Base-by-base conservation (phyloP, 64 coral and sea anemone genomes). In the Hydrozoanthus tunicans region DNA sequence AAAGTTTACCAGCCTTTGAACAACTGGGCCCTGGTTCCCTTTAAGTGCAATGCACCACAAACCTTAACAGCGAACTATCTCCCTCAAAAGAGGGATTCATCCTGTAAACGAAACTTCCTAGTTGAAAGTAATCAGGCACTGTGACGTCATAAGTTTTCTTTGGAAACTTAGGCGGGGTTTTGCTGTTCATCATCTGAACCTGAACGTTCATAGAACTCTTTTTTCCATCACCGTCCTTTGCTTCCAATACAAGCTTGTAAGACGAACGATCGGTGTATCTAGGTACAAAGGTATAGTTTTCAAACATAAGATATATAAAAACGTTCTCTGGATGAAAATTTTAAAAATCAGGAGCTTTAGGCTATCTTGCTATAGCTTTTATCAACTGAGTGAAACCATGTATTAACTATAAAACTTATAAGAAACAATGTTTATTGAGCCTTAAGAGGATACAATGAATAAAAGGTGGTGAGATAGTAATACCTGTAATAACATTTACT, bases 211-310 rank as follows among this genome's bases (percentile, higher is more conserved):
- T 90, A 0, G 92, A 72, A 51, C 57, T 69, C 54, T 85, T 24
- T 62, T 57, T 82, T 23, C 92, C 81, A 0, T 70, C 90, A 6
- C 53, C 56, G n/a, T 96, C 95, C 78, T 25, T 25, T 6, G 92
- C 95, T 24, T 54, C 51, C 17, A 96, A 6, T 6, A 90, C 64
- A 10, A 96, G 15, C 12, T 27, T 77, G 55, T 96, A 96, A 2
- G 56, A 55, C 23, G 82, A 77, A 15, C 92, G 12, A 6, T 94
- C 92, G n/a, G 83, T 43, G 81, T 92, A 94, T 85, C 95, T 96
- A 27, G 6, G 13, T 14, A 70, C 65, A 17, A 3, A 66, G 7
- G 10, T 6, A n/a, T 15, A 11, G 5, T 52, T 82, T 64, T 15
- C 9, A 15, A 13, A 32, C 0, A 11, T 52, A 6, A 64, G 15